Evolutionary conservation across 2,797 vertebrate species (phyloP), one percentile per base, ranked within the genome.

Genomic region (Sebastes iracundus): DNA sequence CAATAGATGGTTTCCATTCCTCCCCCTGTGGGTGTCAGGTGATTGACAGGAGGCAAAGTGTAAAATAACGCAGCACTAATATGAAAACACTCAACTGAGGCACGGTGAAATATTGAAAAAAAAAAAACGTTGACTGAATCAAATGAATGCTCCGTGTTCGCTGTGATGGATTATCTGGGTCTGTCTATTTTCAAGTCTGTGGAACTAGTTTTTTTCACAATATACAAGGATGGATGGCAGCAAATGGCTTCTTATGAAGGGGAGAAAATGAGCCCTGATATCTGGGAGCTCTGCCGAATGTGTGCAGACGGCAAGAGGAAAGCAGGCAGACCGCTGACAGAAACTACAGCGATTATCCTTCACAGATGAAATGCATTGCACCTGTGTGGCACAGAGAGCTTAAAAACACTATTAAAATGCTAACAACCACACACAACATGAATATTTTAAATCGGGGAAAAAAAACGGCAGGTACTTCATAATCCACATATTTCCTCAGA

Each of bases 201-300:
- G 46, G 6, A 14, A 72, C 33, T 62, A 70, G 55, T 77, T 77
- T 64, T 77, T 77, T 64, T 66, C 8, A 33, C 28, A 32, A 32
- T 52, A 53, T 25, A 46, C 67, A 65, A 61, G 63, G 67, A 68
- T 60, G 64, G 56, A 72, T 78, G 42, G 71, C 18, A 63, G 81
- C 18, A 78, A 59, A 62, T 33, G 18, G 59, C 27, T 73, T 71
- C 49, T 63, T 69, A 60, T 52, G 20, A 58, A 62, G 18, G 23
- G 7, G 27, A 63, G 35, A 77, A 67, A 80, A 74, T 67, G 60
- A 66, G 64, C 16, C 2, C 8, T 27, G 63, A 69, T 68, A 55
- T 68, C 62, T 72, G 7, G 0, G 1, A 20, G 12, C 7, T 28
- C 42, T 33, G 38, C 63, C 64, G 38, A 58, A 35, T 46, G 58